These are phyloP conservation scores for Punctoribates punctum DNA, from an alignment of 2,888 invertebrate species.

Conservation along the genomic window DNA sequence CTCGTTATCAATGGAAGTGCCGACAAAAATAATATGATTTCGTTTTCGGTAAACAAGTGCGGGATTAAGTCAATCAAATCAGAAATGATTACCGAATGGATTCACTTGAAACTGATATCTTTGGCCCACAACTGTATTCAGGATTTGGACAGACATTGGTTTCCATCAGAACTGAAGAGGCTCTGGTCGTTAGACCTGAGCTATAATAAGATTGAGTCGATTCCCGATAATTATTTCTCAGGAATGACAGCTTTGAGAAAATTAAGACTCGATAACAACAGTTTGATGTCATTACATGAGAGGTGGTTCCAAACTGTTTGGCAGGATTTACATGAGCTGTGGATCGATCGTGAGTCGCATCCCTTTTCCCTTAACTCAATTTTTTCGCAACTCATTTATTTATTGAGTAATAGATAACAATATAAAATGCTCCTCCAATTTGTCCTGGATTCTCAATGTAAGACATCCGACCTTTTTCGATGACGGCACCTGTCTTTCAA, in stretches of 20 bases:
- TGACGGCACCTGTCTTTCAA: neutral
- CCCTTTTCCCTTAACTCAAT: neutral
- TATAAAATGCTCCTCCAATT: neutral
- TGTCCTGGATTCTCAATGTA: neutral
- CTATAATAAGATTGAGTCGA: neutral
- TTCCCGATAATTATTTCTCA: conserved; percentile 8
- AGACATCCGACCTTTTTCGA: conserved; percentile 15
- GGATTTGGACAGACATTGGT: conserved; percentile 12
- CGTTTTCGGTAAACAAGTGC: conserved; percentile 20
- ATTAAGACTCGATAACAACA: conserved; percentile 30
- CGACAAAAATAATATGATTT: neutral
- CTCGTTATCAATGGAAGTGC: neutral
- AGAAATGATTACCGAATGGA: conserved; percentile 11
- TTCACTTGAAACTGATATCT: conserved; percentile 21
- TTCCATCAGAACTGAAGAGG: neutral
- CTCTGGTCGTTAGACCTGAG: conserved; percentile 28
- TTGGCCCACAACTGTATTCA: conserved; percentile 9
- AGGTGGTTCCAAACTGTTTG: neutral
- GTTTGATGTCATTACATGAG: neutral
- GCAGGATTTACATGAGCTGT: neutral
- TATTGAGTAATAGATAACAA: neutral
- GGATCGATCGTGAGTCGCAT: conserved; percentile 16
- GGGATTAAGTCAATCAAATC: neutral
- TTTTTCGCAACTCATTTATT: neutral
- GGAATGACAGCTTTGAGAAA: conserved; percentile 26